A percentile compares a stretch with the other conserved stretches of the same genome.
Evolutionary conservation across 1,140 invertebrate genomes (phyloP).

Genomic region (Pemphigus obesinymphae): DNA sequence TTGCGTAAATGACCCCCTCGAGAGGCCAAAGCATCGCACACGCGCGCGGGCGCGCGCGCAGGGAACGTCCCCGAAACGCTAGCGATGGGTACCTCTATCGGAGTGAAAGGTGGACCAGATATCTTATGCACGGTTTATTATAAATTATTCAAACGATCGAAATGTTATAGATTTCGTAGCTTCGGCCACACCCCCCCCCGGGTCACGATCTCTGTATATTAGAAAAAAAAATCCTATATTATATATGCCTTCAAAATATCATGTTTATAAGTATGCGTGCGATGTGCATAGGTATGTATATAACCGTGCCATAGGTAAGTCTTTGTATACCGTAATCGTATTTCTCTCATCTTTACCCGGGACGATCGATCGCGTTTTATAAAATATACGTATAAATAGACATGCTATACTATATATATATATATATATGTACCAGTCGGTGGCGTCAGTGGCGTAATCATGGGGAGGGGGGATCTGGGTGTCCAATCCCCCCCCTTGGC

Average conservation of each 20-base stretch:
- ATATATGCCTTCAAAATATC: background rate
- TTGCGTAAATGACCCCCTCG: conserved; percentile 21
- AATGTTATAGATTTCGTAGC: conserved; percentile 39
- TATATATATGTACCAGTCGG: no score
- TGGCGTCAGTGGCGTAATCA: background rate
- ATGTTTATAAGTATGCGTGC: background rate
- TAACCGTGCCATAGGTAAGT: background rate
- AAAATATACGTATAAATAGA: background rate
- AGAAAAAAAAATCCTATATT: conserved; percentile 7
- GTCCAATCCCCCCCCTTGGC: no score
- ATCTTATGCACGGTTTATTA: conserved; percentile 39
- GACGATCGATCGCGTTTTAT: background rate
- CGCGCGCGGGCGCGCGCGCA: background rate
- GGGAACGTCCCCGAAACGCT: conserved; percentile 7
- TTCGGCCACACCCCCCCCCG: conserved; percentile 36
- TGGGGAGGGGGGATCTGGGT: no score
- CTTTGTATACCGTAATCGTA: conserved; percentile 3
- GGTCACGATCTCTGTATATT: conserved; percentile 34
- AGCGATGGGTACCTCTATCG: background rate
- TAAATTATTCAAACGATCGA: conserved; percentile 42
- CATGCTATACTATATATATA: no score
- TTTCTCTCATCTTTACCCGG: background rate
- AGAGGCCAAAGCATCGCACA: background rate
- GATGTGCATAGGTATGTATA: background rate
- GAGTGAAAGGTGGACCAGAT: conserved; percentile 33